These are phyloP conservation scores for Gymnoscelis rufifasciata DNA, from an alignment of 2,888 invertebrate species.

Conservation along the genomic window DNA sequence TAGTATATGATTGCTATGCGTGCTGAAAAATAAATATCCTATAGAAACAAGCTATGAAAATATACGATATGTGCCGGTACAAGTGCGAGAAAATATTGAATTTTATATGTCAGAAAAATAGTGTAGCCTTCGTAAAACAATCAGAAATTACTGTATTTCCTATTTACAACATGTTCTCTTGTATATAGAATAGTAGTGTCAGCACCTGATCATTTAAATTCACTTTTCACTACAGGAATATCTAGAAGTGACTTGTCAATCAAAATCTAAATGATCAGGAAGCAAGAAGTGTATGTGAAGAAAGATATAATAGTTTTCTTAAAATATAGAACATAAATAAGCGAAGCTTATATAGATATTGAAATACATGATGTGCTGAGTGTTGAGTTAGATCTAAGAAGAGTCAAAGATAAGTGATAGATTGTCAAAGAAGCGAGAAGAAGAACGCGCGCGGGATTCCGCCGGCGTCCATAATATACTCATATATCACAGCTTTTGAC, in stretches of 20 bases:
- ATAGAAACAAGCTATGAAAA: conserved; percentile 71
- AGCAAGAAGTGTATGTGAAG: conserved; percentile 43
- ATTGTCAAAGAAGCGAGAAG: conserved; percentile 53
- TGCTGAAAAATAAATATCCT: conserved; percentile 54
- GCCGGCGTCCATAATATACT: conserved; percentile 62
- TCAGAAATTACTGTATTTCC: conserved; percentile 66
- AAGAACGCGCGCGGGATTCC: conserved; percentile 54
- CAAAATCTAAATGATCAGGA: conserved; percentile 23
- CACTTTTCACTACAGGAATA: conserved; percentile 1
- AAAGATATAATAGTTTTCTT: conserved; percentile 32
- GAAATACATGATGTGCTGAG: conserved; percentile 75
- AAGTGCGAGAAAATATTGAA: conserved; percentile 67
- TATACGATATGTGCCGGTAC: conserved; percentile 60
- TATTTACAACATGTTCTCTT: conserved; percentile 57
- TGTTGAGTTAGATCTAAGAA: conserved; percentile 43
- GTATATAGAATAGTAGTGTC: conserved; percentile 61
- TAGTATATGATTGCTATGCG: conserved; percentile 49
- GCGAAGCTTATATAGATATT: conserved; percentile 33
- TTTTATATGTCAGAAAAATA: conserved; percentile 70
- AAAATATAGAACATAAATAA: conserved; percentile 20
- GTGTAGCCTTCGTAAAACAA: conserved; percentile 65
- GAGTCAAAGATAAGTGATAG: conserved; percentile 40
- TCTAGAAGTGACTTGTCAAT: conserved; percentile 9
- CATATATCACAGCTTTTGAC: conserved; percentile 79
- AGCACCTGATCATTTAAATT: conserved; percentile 22